phyloP scores from a whole-genome alignment of 2,113 vertebrate genomes.

The Poeciliopsis retropinna region DNA sequence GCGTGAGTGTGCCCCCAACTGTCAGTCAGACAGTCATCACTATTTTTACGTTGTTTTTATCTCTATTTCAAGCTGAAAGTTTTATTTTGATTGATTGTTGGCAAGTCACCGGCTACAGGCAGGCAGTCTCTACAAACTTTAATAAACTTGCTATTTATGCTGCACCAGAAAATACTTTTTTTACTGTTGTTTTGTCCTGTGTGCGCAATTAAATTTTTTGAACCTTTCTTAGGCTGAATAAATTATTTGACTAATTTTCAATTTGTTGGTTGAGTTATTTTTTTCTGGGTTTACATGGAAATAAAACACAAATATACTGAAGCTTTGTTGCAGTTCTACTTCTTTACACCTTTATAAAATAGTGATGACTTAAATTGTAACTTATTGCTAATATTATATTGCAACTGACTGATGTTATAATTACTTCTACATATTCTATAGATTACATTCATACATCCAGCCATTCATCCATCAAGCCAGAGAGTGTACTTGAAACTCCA shows the following conservation, averaged over 20 bases:
- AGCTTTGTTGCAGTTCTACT: not conserved
- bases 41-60: no score
- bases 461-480: not conserved
- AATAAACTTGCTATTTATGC: constrained; percentile 1
- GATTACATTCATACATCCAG: not conserved
- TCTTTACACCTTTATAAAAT: not conserved
- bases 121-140: constrained; percentile 11
- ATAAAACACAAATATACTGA: not conserved
- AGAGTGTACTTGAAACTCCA: not conserved
- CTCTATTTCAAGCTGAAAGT: not conserved
- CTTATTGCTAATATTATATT: not conserved
- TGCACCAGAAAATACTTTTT: not conserved
- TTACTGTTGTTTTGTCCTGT: not conserved
- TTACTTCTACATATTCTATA: no score
- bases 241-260: not conserved
- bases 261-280: not conserved
- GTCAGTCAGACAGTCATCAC: no score
- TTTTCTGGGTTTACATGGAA: not conserved
- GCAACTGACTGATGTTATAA: no score
- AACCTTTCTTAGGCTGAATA: not conserved
- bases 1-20: not conserved
- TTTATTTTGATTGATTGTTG: constrained; percentile 27
- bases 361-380: not conserved
- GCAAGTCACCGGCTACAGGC: constrained; percentile 19
- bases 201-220: not conserved